A percentile compares a stretch with the other conserved stretches of the same genome.
phyloP scores from a whole-genome alignment of 2,888 invertebrate species.

The Tromatobia lineatoria region DNA sequence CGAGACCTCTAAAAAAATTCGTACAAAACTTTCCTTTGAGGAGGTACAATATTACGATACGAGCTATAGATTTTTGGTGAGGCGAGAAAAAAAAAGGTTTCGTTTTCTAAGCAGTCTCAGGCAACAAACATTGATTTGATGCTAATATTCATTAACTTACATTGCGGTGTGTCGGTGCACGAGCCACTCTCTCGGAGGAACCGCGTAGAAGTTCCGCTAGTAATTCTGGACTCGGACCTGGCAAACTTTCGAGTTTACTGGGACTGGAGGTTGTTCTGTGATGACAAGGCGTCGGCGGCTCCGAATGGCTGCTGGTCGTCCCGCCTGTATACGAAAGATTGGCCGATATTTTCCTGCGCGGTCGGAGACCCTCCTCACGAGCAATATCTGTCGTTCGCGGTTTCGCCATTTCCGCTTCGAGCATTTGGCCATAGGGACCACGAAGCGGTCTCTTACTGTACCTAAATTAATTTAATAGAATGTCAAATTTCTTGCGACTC shows the following conservation, averaged over 20 bases:
- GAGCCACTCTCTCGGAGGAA: conserved; percentile 91
- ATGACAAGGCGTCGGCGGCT: conserved; percentile 88
- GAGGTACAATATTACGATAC: too few species aligned
- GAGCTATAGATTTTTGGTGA: too few species aligned
- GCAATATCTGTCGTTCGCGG: conserved; percentile 86
- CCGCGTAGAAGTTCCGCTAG: conserved; percentile 92
- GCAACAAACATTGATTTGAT: too few species aligned
- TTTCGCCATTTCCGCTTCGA: conserved; percentile 93
- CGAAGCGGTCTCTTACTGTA: conserved; percentile 92
- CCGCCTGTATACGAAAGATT: conserved; percentile 85
- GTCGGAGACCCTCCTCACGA: conserved; percentile 81
- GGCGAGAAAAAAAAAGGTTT: too few species aligned
- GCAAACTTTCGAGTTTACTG: conserved; percentile 90
- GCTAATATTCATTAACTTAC: conserved; percentile 80
- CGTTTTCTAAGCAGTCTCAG: too few species aligned
- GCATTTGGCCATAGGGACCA: conserved; percentile 93
- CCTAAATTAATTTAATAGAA: conserved; percentile 80
- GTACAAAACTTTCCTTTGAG: too few species aligned
- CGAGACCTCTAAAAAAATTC: too few species aligned
- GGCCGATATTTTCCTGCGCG: conserved; percentile 88
- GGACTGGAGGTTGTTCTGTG: conserved; percentile 93
- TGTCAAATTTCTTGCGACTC: conserved; percentile 25
- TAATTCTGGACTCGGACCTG: conserved; percentile 89
- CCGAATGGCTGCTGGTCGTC: conserved; percentile 77
- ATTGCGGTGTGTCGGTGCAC: conserved; percentile 80